phyloP scores from a whole-genome alignment of 1,140 invertebrate genomes.

The Zaprionus tsacasi region DNA sequence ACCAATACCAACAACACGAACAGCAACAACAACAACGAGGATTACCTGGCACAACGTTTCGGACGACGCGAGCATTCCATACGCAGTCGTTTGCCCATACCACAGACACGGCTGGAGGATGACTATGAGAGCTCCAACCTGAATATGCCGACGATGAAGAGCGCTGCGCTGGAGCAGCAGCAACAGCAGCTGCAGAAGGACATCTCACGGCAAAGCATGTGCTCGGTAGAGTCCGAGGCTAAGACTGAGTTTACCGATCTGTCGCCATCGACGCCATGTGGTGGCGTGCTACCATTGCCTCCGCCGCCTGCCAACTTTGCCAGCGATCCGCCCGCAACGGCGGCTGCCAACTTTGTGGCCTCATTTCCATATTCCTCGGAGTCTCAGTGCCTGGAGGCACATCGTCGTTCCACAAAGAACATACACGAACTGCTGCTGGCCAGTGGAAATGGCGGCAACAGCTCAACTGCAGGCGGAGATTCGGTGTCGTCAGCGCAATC shows the following conservation, averaged over 20 bases:
- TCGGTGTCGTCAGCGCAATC: constrained; percentile 18
- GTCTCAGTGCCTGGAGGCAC: constrained; percentile 80
- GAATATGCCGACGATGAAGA: constrained; percentile 63
- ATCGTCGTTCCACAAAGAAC: constrained; percentile 82
- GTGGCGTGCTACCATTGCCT: constrained; percentile 47
- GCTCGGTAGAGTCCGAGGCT: constrained; percentile 83
- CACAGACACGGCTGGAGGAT: constrained; percentile 84
- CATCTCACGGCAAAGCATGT: constrained; percentile 85
- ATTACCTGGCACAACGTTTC: constrained; percentile 85
- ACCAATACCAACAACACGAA: constrained; percentile 55
- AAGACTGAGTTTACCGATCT: constrained; percentile 84
- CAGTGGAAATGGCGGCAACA: constrained; percentile 52
- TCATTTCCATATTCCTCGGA: constrained; percentile 80
- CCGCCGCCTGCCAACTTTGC: constrained; percentile 69
- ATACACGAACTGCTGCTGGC: constrained; percentile 83
- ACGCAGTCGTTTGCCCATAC: constrained; percentile 86
- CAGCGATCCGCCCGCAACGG: constrained; percentile 57
- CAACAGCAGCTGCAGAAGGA: constrained; percentile 85
- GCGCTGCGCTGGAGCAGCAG: constrained; percentile 59
- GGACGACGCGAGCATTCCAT: constrained; percentile 86
- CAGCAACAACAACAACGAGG: constrained; percentile 84
- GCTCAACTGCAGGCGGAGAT: constrained; percentile 11
- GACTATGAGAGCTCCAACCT: constrained; percentile 75
- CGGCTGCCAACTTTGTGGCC: constrained; percentile 72
- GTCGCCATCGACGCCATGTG: constrained; percentile 79